Conservation (phyloP, 2,888 invertebrate genomes). For the Crepidodera aurea region DNA sequence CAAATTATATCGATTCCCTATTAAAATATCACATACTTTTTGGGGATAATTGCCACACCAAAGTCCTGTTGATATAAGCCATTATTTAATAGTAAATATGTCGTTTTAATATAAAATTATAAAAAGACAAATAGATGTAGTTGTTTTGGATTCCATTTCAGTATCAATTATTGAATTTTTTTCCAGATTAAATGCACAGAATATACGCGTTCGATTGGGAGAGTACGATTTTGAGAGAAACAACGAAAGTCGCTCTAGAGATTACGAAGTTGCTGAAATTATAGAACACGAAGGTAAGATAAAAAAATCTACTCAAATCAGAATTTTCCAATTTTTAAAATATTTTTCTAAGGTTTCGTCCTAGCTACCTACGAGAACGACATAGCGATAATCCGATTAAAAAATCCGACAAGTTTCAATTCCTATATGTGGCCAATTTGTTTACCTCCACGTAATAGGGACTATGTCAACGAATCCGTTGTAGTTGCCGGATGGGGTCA, state of each 20-base stretch:
- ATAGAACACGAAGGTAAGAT: slow-evolving; percentile 66
- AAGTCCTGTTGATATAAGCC: too few relatives aligned
- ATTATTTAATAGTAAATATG: too few relatives aligned
- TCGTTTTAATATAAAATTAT: too few relatives aligned
- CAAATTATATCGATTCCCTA: too few relatives aligned
- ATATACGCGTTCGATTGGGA: slow-evolving; percentile 77
- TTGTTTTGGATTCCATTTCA: too few relatives aligned
- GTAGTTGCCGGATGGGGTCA: slow-evolving; percentile 85
- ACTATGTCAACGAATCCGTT: slow-evolving; percentile 69
- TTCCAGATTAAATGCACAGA: slow-evolving; percentile 66
- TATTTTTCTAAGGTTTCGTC: slow-evolving; percentile 66
- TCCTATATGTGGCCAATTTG: slow-evolving; percentile 87
- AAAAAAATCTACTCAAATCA: too few relatives aligned
- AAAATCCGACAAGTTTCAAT: slow-evolving; percentile 73
- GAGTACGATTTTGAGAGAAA: slow-evolving; percentile 78
- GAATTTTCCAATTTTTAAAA: too few relatives aligned
- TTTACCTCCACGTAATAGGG: slow-evolving; percentile 72
- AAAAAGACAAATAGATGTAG: too few relatives aligned
- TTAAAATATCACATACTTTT: too few relatives aligned
- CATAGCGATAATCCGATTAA: slow-evolving; percentile 76
- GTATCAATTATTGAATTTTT: too few relatives aligned
- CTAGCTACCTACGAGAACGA: slow-evolving; percentile 76
- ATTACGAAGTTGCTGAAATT: slow-evolving; percentile 73
- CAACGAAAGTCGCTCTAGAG: slow-evolving; percentile 75
- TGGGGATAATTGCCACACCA: too few relatives aligned